phyloP scores from a whole-genome alignment of 2,888 invertebrate species.

The Deroplatys truncata region DNA sequence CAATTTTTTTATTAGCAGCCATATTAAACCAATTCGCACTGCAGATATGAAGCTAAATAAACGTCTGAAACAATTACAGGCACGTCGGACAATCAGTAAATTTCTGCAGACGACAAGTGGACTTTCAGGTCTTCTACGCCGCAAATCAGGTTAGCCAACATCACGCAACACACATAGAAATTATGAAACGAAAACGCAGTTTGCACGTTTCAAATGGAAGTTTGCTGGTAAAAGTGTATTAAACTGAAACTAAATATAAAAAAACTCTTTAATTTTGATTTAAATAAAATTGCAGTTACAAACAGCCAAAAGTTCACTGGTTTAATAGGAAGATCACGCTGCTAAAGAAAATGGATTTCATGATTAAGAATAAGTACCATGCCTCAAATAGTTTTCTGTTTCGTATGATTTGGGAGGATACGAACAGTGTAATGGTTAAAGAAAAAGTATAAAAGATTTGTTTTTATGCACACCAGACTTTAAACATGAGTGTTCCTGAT shows the following conservation, averaged over 20 bases:
- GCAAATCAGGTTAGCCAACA: neutral
- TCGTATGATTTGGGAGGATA: neutral
- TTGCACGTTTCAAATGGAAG: neutral
- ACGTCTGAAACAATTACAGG: neutral
- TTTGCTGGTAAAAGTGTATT: neutral
- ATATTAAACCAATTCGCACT: constrained; percentile 39
- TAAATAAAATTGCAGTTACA: neutral
- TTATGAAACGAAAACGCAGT: neutral
- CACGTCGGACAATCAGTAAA: neutral
- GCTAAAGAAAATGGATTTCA: neutral
- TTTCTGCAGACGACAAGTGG: neutral
- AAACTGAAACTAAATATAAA: neutral
- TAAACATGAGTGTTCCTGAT: neutral
- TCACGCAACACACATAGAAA: neutral
- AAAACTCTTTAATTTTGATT: neutral
- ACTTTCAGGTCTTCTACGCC: neutral
- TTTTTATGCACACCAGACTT: neutral
- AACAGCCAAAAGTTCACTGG: neutral
- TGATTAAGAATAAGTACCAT: neutral
- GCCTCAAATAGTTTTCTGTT: neutral
- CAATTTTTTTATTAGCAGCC: constrained; percentile 57
- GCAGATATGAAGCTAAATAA: neutral
- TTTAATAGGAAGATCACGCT: neutral
- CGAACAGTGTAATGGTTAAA: neutral
- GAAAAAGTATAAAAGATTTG: neutral